Evolutionary conservation across 2,113 vertebrate genomes (phyloP), one percentile per base, ranked within the genome.

Genomic region (Ia io): DNA sequence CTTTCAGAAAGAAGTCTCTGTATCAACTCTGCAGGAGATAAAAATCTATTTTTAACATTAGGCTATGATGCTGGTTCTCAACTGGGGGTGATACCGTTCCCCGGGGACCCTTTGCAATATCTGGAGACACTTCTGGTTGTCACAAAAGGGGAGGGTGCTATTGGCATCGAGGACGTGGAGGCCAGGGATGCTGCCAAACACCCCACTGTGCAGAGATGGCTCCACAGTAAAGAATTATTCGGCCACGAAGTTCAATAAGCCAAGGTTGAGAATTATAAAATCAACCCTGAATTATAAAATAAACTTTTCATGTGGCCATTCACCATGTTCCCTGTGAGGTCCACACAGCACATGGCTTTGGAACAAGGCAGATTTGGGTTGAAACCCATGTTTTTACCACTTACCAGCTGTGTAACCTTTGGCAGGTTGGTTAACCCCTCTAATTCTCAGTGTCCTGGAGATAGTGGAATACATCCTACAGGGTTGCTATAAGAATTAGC

Each of bases 371-470:
- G 28, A 59, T 65, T 22, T 9, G 80, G 61, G 67, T 73, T 84
- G 30, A 37, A 35, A 87, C 71, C 87, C 67, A 4, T n/a, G 9
- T 44, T 69, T 73, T 73, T 25, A 44, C 32, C 59, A 35, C 35
- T 84, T 53, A 42, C n/a, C 90, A 79, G 73, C 71, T 90, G 20
- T 47, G n/a, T 49, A 69, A 73, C 53, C 84, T 88, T 51, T 47
- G 91, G 93, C 82, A 89, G 65, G 51, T 78, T 53, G 37, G 18
- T 78, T 84, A 87, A 92, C 47, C 10, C 56, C 74, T 91, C 51
- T 61, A 61, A 65, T 25, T 51, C 61, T 84, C 47, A 37, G 63
- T n/a, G 85, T 93, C 82, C 84, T 94, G 77, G 90, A 79, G 82
- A 78, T 61, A 63, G 73, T 63, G 80, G 47, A 49, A 28, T 73